Conservation (phyloP, 2,797 vertebrate genomes). For the Muraenolepis orangiensis region DNA sequence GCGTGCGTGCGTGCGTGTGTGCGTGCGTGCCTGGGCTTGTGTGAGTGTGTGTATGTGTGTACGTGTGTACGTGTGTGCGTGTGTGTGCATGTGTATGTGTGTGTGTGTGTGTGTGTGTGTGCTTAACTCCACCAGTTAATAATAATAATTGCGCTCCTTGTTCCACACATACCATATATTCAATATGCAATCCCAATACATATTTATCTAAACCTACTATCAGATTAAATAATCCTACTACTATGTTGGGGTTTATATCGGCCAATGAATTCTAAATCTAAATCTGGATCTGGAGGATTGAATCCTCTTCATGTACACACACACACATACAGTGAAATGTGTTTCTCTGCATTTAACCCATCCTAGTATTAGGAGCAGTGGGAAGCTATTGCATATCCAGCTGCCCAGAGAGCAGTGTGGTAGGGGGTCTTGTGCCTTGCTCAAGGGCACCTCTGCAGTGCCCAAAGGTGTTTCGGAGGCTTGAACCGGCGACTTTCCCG, state of each 20-base stretch:
- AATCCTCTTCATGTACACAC: no score
- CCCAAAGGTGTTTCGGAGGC: no score
- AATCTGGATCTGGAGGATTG: no score
- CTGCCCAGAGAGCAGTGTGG: no score
- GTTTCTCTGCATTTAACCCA: no score
- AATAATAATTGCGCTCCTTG: not conserved
- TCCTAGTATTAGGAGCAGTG: no score
- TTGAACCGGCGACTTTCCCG: no score
- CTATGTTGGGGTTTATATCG: not conserved
- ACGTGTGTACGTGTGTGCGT: constrained; percentile 40
- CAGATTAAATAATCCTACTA: not conserved
- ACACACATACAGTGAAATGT: no score
- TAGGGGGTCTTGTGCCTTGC: no score
- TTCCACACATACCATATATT: not conserved
- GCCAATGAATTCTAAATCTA: not conserved
- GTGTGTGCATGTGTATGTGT: not conserved
- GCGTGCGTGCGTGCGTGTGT: constrained; percentile 1
- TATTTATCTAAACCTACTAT: not conserved
- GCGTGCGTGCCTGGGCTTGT: constrained; percentile 10
- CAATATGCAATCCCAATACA: not conserved
- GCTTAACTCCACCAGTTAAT: not conserved
- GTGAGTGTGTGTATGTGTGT: constrained; percentile 9
- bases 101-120: constrained; percentile 16
- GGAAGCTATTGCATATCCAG: no score
- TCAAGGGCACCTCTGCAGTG: no score